Conservation (phyloP, 2,888 invertebrate species). For the Oscheius sp. region DNA sequence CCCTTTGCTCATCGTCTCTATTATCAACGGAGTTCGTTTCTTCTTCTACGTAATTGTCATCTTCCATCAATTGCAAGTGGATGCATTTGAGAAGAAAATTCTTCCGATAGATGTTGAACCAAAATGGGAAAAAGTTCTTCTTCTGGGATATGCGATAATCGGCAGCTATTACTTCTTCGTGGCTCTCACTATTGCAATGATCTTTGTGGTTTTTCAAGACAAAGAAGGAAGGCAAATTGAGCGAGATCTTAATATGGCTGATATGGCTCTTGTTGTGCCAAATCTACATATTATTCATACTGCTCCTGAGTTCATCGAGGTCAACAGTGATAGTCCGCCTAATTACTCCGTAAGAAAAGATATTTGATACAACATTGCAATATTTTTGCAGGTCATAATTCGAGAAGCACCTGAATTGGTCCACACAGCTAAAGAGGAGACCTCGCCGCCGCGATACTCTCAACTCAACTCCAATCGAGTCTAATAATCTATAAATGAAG, state of each 20-base stretch:
- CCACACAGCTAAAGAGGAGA: constrained; percentile 15
- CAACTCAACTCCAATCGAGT: too few species aligned
- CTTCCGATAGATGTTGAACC: not conserved
- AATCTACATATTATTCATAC: not conserved
- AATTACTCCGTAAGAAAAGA: too few species aligned
- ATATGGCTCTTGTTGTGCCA: not conserved
- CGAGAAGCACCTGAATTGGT: constrained; percentile 10
- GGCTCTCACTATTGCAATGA: not conserved
- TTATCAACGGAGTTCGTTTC: not conserved
- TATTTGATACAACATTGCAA: too few species aligned
- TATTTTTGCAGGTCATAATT: too few species aligned
- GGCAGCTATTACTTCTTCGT: not conserved
- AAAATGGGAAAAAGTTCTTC: not conserved
- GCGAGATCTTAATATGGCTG: too few species aligned
- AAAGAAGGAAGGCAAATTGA: too few species aligned
- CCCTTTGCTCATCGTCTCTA: not conserved
- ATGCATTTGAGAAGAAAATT: not conserved
- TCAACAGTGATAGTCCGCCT: constrained; percentile 10
- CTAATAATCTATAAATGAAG: too few species aligned
- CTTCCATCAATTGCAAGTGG: not conserved
- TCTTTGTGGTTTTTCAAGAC: not conserved
- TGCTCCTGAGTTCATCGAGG: not conserved
- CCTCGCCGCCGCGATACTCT: constrained; percentile 14
- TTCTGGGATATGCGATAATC: not conserved
- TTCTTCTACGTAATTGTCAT: not conserved